Percentiles rank a stretch among this genome's conserved stretches.
Evolutionary conservation across 2,888 invertebrate species (phyloP).

Genomic region (Ophion slaviceki): DNA sequence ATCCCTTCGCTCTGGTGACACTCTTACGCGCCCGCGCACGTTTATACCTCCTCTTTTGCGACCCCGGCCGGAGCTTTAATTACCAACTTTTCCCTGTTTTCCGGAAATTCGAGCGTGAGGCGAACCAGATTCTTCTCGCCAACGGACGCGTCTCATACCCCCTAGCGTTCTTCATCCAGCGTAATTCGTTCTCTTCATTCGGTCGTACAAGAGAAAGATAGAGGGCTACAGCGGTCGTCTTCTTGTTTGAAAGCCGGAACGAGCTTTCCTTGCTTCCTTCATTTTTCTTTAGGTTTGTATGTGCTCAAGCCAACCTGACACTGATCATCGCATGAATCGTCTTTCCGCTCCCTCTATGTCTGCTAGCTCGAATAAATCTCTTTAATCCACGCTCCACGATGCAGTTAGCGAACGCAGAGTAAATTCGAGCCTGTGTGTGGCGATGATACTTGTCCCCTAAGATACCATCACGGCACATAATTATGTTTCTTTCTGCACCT

Average conservation of each 20-base stretch:
- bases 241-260: slow-evolving; percentile 47
- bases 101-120: slow-evolving; percentile 75
- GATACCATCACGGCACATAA: background rate
- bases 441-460: background rate
- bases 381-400: background rate
- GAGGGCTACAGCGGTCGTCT: slow-evolving; percentile 24
- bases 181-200: slow-evolving; percentile 58
- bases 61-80: slow-evolving; percentile 75
- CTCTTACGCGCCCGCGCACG: slow-evolving; percentile 55
- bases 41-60: slow-evolving; percentile 48
- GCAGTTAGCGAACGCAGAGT: background rate
- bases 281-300: slow-evolving; percentile 1
- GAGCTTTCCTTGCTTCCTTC: slow-evolving; percentile 36
- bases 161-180: slow-evolving; percentile 63
- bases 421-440: background rate
- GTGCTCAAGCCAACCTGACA: slow-evolving; percentile 11
- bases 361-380: slow-evolving; percentile 1
- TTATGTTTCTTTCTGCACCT: background rate
- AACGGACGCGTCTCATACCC: slow-evolving; percentile 61
- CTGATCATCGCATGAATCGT: slow-evolving; percentile 34
- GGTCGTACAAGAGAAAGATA: slow-evolving; percentile 15
- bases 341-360: background rate
- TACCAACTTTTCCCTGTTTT: slow-evolving; percentile 80
- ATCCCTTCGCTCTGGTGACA: slow-evolving; percentile 57
- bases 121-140: slow-evolving; percentile 73